Evolutionary conservation across 2,113 vertebrate species (phyloP).

Genomic region (Amblyornis subalaris): DNA sequence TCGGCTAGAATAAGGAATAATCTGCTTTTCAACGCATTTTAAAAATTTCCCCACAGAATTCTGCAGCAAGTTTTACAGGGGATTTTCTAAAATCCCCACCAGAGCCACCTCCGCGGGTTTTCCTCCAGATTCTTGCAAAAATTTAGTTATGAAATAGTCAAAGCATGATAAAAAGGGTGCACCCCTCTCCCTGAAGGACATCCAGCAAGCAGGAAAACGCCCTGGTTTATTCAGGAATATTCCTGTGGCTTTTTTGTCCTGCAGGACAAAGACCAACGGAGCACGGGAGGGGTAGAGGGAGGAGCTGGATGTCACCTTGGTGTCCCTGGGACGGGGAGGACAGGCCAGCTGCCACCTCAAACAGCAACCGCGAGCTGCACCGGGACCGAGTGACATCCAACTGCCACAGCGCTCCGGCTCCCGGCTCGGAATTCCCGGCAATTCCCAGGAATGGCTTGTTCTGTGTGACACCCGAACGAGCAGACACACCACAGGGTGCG

Average conservation of each 20-base stretch:
- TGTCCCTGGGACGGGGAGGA: neutral
- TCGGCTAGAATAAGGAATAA: neutral
- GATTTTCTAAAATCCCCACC: neutral
- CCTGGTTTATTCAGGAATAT: neutral
- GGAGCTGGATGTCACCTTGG: neutral
- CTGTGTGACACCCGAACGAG: too few species aligned
- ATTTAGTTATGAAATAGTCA: neutral
- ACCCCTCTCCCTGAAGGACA: neutral
- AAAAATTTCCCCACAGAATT: neutral
- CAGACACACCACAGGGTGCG: accelerated
- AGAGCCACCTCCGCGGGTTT: neutral
- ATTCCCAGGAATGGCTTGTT: neutral
- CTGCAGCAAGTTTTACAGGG: neutral
- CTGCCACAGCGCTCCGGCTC: neutral
- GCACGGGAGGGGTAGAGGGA: neutral
- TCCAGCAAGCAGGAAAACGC: neutral
- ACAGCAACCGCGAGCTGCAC: accelerated
- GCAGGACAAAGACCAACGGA: neutral
- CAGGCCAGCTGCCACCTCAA: neutral
- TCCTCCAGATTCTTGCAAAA: neutral
- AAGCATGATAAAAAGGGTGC: neutral
- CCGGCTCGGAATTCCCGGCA: neutral
- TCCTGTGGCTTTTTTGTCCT: neutral
- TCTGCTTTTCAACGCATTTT: neutral
- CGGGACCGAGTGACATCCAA: neutral